Evolutionary conservation across 2,113 vertebrate species (phyloP).

Genomic region (Lepus europaeus): DNA sequence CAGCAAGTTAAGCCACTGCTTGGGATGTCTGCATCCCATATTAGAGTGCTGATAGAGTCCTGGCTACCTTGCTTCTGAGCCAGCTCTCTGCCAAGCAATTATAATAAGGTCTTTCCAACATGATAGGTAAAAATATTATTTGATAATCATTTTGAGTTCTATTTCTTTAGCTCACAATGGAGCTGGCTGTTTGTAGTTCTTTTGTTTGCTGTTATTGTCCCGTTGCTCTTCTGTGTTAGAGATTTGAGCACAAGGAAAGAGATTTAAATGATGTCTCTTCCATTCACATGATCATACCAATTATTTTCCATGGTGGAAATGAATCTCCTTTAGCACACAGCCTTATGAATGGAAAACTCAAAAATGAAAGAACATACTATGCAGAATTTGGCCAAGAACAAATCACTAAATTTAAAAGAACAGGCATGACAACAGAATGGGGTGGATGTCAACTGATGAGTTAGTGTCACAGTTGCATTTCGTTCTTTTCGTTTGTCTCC

Average conservation of each 20-base stretch:
- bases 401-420: slow-evolving; percentile 47
- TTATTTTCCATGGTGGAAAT: slow-evolving; percentile 54
- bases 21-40: no score
- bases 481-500: background rate
- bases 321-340: slow-evolving; percentile 57
- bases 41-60: no score
- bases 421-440: background rate
- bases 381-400: slow-evolving; percentile 49
- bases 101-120: background rate
- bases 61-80: no score
- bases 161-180: background rate
- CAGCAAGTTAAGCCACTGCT: no score
- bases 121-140: slow-evolving; percentile 37
- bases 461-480: background rate
- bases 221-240: background rate
- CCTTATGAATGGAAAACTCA: slow-evolving; percentile 67
- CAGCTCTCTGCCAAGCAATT: background rate
- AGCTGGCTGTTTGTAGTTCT: background rate
- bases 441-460: background rate
- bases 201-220: background rate
- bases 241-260: slow-evolving; percentile 24
- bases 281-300: background rate
- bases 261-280: slow-evolving; percentile 57
- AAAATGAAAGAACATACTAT: slow-evolving; percentile 67
- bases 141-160: background rate